Conservation (phyloP, 2,888 invertebrate genomes). For the Drosophila picticornis region DNA sequence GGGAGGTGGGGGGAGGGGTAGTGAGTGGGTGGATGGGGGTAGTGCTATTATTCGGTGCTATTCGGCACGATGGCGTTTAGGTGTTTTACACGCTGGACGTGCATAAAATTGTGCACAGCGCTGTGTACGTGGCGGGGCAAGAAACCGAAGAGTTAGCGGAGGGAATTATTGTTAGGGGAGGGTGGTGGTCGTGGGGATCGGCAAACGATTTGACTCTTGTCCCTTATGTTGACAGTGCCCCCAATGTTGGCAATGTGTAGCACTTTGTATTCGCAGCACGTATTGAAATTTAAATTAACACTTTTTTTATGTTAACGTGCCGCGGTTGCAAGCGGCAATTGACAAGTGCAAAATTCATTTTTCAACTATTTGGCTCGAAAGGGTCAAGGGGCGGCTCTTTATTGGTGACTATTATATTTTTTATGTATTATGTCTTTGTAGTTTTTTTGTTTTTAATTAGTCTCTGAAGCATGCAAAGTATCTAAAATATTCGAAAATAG, state of each 20-base stretch:
- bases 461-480: constrained; percentile 18
- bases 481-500: constrained; percentile 31
- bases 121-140: constrained; percentile 60
- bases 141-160: constrained; percentile 14
- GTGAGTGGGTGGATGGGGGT: no score
- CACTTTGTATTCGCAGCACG: constrained; percentile 75
- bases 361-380: constrained; percentile 40
- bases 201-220: constrained; percentile 28
- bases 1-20: not conserved
- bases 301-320: constrained; percentile 81
- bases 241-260: constrained; percentile 15
- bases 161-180: constrained; percentile 5
- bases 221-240: constrained; percentile 12
- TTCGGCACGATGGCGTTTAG: constrained; percentile 66
- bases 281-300: constrained; percentile 83
- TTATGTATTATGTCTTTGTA: constrained; percentile 5
- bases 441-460: constrained; percentile 69
- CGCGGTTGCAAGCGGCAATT: constrained; percentile 62
- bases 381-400: constrained; percentile 25
- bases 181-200: not conserved
- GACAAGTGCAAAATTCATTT: constrained; percentile 42
- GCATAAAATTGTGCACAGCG: constrained; percentile 77
- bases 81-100: constrained; percentile 81
- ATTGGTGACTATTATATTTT: constrained; percentile 39
- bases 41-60: constrained; percentile 17